Evolutionary conservation across 2,797 vertebrate genomes (phyloP).

Genomic region (Adrianichthys oophorus): DNA sequence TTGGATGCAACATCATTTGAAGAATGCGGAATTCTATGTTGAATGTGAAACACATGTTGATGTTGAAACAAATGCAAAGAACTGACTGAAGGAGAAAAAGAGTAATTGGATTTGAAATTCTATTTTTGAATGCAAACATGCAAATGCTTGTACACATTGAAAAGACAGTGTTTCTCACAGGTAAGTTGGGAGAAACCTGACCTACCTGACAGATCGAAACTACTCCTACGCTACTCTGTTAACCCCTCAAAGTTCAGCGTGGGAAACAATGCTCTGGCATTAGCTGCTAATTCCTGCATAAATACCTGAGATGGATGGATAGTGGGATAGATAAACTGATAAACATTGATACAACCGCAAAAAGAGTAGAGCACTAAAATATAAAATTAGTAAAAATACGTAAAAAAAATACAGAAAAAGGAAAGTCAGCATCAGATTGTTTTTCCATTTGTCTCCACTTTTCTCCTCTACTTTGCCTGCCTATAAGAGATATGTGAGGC

Average conservation of each 20-base stretch:
- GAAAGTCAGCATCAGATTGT: constrained; percentile 45
- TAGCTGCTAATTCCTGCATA: constrained; percentile 75
- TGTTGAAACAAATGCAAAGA: constrained; percentile 73
- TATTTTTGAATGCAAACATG: constrained; percentile 70
- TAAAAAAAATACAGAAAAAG: constrained; percentile 32
- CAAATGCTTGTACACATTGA: constrained; percentile 36
- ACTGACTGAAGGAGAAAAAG: constrained; percentile 73
- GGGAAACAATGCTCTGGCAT: constrained; percentile 82
- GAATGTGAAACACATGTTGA: constrained; percentile 26
- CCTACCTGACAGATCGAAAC: constrained; percentile 93
- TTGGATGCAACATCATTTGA: too few species aligned
- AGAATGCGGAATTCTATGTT: constrained; percentile 2
- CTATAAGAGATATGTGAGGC: constrained; percentile 60
- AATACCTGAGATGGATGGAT: constrained; percentile 59
- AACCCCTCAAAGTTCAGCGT: constrained; percentile 79
- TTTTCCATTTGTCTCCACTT: constrained; percentile 26
- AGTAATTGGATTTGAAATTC: constrained; percentile 84
- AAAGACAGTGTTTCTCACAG: constrained; percentile 53
- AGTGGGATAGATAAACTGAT: constrained; percentile 35
- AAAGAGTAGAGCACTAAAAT: constrained; percentile 13
- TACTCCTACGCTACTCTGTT: constrained; percentile 85
- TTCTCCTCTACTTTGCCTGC: constrained; percentile 35
- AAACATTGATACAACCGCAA: constrained; percentile 34
- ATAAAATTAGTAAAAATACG: constrained; percentile 34
- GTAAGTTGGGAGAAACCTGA: constrained; percentile 92